Evolutionary conservation across 2,888 invertebrate species (phyloP), one percentile per base, ranked within the genome.

Genomic region (Drosophila stalkeri): DNA sequence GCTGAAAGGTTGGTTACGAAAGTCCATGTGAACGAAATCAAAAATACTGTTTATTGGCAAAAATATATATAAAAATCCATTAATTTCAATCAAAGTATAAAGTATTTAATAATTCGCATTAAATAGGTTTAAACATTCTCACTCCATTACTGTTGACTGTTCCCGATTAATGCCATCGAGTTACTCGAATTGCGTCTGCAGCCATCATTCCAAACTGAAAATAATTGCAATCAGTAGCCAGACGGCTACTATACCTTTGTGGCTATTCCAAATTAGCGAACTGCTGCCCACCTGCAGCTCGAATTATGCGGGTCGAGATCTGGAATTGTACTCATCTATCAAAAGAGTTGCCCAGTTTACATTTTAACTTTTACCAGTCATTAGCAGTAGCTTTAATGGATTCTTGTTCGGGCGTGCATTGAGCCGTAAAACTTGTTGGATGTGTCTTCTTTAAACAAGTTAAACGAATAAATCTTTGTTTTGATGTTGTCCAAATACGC

Each of bases 151-250:
- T 23, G 37, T 39, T 7, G 2, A 18, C 33, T 11, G 27, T 27
- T 27, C 37, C 11, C 41, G 18, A 31, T 46, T 20, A 37, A 27
- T 33, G 49, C 44, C 6, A n/a, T 27, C 39, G 27, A 5, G 18
- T 8, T 35, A 39, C 35, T 46, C 37, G 52, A 35, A 35, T 37
- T 16, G 23, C 16, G 20, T 37, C 12, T 23, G 47, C 8, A 12
- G 33, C 35, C 49, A 67, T 65, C 44, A 63, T 39, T n/a, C 43
- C 55, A 66, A 72, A 77, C 72, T 60, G 35, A 70, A 81, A 77
- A 80, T 83, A 86, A 77, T 82, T 82, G 76, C 80, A 86, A 84
- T 85, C 84, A 84, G 80, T 77, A 64, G 55, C 64, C 78, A 81
- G 66, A 79, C 79, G 77, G 31, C 33, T 39, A 35, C 51, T 59